A percentile compares a stretch with the other conserved stretches of the same genome.
These are phyloP conservation scores for Noctua comes DNA, from an alignment of 2,888 invertebrate species.

Conservation along the genomic window DNA sequence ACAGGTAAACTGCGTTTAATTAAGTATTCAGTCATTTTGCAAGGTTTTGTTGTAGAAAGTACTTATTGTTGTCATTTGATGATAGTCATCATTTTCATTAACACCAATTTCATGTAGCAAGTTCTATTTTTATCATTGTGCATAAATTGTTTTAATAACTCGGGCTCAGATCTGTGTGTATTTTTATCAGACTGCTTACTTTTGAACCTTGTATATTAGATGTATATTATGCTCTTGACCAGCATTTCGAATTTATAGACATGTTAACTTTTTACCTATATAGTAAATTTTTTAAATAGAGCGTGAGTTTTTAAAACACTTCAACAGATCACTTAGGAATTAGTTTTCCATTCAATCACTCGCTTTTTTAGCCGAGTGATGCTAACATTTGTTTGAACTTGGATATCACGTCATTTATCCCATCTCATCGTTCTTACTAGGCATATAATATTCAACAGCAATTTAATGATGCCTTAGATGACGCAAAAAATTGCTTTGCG, in stretches of 20 bases:
- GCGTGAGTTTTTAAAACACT: slow-evolving; percentile 42
- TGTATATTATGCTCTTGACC: slow-evolving; percentile 57
- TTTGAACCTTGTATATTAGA: slow-evolving; percentile 36
- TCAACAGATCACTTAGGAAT: neutral
- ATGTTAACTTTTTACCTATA: slow-evolving; percentile 16
- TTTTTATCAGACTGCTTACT: slow-evolving; percentile 31
- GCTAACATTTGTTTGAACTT: neutral
- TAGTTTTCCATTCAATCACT: neutral
- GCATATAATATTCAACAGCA: neutral
- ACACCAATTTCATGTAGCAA: slow-evolving; percentile 28
- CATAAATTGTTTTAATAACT: slow-evolving; percentile 40
- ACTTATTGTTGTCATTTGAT: slow-evolving; percentile 59
- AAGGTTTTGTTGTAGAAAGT: slow-evolving; percentile 52
- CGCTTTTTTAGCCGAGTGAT: slow-evolving; percentile 11
- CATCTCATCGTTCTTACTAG: neutral
- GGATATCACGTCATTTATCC: neutral
- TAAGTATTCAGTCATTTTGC: slow-evolving; percentile 63
- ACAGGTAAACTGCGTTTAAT: slow-evolving; percentile 55
- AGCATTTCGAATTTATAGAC: slow-evolving; percentile 41
- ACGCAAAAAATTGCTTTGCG: neutral
- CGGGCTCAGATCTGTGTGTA: slow-evolving; percentile 26
- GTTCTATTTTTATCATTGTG: slow-evolving; percentile 44
- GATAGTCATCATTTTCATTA: slow-evolving; percentile 28
- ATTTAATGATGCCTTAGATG: neutral
- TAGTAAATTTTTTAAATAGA: slow-evolving; percentile 8